Percentiles rank a stretch among this genome's conserved stretches.
Conservation (phyloP, 1,140 invertebrate genomes). For the Papilio dardanus region DNA sequence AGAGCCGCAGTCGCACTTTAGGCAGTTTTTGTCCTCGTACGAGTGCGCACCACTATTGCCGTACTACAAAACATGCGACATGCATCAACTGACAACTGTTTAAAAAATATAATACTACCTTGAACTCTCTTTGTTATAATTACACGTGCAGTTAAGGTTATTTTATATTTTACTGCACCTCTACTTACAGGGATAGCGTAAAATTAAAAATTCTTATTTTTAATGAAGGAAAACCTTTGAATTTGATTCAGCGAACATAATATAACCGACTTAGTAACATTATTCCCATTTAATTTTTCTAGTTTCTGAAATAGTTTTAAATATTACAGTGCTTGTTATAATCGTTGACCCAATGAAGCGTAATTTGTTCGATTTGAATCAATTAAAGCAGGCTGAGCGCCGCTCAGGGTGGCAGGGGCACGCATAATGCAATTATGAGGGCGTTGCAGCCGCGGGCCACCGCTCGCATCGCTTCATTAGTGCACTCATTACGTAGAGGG, state of each 20-base stretch:
- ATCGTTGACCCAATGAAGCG: not conserved
- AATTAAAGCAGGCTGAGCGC: not conserved
- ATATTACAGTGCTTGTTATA: not conserved
- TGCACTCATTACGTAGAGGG: not conserved
- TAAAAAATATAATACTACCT: not conserved
- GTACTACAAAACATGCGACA: not conserved
- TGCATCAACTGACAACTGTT: not conserved
- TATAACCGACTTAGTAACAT: too few relatives aligned
- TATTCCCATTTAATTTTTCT: too few relatives aligned
- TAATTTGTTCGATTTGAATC: not conserved
- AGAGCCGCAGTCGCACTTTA: not conserved
- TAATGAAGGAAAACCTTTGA: too few relatives aligned
- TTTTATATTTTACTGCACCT: too few relatives aligned
- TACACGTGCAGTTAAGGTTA: too few relatives aligned
- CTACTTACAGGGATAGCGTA: too few relatives aligned
- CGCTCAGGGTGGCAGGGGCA: not conserved
- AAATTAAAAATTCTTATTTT: too few relatives aligned
- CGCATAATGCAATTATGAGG: too few relatives aligned
- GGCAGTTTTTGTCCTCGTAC: slow-evolving; percentile 18
- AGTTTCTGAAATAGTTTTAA: too few relatives aligned
- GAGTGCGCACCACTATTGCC: not conserved
- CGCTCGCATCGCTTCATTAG: not conserved
- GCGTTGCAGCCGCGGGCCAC: not conserved
- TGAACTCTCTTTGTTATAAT: not conserved
- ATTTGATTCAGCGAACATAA: too few relatives aligned